Conservation (phyloP, 2,888 invertebrate genomes). For the Gari tellinella region DNA sequence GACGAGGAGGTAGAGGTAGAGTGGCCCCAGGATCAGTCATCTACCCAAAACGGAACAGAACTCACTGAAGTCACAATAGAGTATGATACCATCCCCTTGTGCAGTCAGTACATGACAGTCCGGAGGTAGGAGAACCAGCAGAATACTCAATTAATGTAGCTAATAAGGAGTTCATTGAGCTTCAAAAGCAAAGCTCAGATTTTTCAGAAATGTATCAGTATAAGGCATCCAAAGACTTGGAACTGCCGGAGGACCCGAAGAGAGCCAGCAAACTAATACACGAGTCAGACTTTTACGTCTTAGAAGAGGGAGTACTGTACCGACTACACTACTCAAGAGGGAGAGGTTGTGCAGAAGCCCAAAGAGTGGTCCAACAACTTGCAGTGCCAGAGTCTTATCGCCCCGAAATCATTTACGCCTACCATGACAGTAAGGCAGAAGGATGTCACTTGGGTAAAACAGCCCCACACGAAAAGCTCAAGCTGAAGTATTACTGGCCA, state of each 20-base stretch:
- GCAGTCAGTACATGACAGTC: no score
- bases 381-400: slow-evolving; percentile 39
- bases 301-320: slow-evolving; percentile 11
- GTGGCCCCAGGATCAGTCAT: no score
- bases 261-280: not conserved
- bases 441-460: slow-evolving; percentile 41
- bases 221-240: not conserved
- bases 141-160: no score
- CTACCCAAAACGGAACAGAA: no score
- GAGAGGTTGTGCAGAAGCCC: no score
- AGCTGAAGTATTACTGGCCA: slow-evolving; percentile 44
- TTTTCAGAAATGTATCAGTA: no score
- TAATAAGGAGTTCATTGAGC: not conserved
- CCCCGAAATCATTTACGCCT: slow-evolving; percentile 15
- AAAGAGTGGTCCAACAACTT: slow-evolving; percentile 31
- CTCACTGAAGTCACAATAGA: no score
- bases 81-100: no score
- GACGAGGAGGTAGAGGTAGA: no score
- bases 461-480: not conserved
- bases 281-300: slow-evolving; percentile 7
- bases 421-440: slow-evolving; percentile 42
- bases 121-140: no score
- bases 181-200: not conserved
- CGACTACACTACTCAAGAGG: slow-evolving; percentile 20
- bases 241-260: not conserved